Conservation (phyloP, 2,113 vertebrate species). For the Ptilonorhynchus violaceus region DNA sequence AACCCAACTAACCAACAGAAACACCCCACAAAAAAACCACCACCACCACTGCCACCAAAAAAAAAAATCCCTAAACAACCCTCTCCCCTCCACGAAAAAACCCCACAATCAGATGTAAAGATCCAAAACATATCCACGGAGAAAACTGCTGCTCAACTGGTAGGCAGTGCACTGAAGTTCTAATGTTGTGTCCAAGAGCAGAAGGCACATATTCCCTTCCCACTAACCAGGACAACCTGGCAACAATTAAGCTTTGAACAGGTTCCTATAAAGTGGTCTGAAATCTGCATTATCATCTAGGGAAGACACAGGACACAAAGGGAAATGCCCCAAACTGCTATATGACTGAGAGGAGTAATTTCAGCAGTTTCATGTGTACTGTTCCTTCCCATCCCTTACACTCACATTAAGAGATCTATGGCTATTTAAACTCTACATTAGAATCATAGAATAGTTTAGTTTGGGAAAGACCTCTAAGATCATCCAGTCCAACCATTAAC, state of each 20-base stretch:
- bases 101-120: background rate
- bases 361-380: background rate
- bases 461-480: background rate
- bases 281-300: background rate
- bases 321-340: background rate
- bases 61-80: background rate
- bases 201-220: background rate
- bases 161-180: background rate
- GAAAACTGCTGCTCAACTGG: background rate
- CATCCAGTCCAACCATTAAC: background rate
- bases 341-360: background rate
- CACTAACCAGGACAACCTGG: background rate
- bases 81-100: accelerated
- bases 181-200: background rate
- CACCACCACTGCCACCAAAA: background rate
- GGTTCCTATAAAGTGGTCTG: background rate
- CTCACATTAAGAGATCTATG: background rate
- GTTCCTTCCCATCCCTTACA: background rate
- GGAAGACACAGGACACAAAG: background rate
- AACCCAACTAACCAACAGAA: background rate
- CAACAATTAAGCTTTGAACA: background rate
- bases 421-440: background rate
- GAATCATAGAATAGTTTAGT: background rate
- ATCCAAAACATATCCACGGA: background rate
- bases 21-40: background rate